phyloP scores from a whole-genome alignment of 2,888 invertebrate genomes.

The Sicus ferrugineus region DNA sequence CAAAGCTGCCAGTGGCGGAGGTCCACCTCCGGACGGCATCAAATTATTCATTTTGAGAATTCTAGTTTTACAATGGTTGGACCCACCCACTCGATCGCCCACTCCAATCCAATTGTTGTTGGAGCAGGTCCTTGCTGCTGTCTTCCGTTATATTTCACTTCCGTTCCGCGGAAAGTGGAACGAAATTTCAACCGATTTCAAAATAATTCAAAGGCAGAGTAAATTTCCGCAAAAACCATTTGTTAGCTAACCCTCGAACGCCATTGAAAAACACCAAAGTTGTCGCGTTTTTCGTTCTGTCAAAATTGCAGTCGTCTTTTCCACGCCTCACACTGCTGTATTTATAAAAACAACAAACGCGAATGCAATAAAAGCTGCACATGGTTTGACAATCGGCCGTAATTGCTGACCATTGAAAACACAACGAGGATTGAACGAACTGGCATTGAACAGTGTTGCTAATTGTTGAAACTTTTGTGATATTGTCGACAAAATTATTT shows the following conservation, averaged over 20 bases:
- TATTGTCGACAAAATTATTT: too few relatives aligned
- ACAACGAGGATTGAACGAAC: background rate
- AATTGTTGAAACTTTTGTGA: too few relatives aligned
- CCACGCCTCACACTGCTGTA: constrained; percentile 47
- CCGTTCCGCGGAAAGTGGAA: constrained; percentile 28
- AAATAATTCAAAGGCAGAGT: background rate
- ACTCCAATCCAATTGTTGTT: background rate
- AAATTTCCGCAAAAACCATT: constrained; percentile 33
- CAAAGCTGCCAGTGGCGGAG: constrained; percentile 10
- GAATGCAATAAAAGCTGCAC: constrained; percentile 9
- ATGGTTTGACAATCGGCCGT: constrained; percentile 24
- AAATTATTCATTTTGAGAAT: constrained; percentile 36
- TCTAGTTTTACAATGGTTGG: constrained; percentile 33
- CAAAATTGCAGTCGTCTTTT: constrained; percentile 37
- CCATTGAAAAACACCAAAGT: constrained; percentile 44
- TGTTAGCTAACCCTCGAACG: constrained; percentile 38
- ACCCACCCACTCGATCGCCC: background rate
- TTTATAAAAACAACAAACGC: constrained; percentile 19
- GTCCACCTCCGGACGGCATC: constrained; percentile 21
- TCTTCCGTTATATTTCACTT: constrained; percentile 24
- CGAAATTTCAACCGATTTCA: constrained; percentile 36
- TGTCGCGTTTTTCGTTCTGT: constrained; percentile 36
- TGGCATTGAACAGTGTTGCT: too few relatives aligned
- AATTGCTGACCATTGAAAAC: background rate
- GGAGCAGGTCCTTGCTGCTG: background rate